Conservation (phyloP, 2,113 vertebrate genomes). For the Bettongia penicillata region DNA sequence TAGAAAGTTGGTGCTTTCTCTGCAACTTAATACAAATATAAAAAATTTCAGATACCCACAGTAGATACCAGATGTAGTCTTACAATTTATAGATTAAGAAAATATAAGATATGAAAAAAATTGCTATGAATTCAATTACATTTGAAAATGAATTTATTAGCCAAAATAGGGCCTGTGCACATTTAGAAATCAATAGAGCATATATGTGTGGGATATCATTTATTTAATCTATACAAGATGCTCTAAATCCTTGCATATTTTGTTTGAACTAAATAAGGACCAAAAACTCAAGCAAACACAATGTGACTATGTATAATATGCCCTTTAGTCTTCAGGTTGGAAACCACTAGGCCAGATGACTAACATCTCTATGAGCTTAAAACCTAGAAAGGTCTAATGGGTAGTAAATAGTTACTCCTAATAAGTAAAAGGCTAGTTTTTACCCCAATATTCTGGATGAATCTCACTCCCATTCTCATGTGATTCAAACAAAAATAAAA, state of each 20-base stretch:
- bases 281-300: background rate
- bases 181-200: background rate
- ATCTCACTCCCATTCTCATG: background rate
- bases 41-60: background rate
- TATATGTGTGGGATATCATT: background rate
- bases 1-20: background rate
- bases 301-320: background rate
- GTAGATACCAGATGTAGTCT: background rate
- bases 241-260: background rate
- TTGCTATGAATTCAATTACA: background rate
- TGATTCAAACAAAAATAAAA: constrained; percentile 3
- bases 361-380: constrained; percentile 24
- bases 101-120: background rate
- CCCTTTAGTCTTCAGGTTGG: background rate
- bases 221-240: background rate
- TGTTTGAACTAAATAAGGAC: background rate
- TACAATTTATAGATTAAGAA: background rate
- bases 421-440: background rate
- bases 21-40: background rate
- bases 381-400: background rate
- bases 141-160: background rate
- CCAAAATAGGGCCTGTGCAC: background rate
- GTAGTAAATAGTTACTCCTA: background rate
- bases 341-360: background rate
- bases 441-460: background rate